Base-by-base conservation (phyloP, 2,797 vertebrate species). In the Pangasius larnaudii region DNA sequence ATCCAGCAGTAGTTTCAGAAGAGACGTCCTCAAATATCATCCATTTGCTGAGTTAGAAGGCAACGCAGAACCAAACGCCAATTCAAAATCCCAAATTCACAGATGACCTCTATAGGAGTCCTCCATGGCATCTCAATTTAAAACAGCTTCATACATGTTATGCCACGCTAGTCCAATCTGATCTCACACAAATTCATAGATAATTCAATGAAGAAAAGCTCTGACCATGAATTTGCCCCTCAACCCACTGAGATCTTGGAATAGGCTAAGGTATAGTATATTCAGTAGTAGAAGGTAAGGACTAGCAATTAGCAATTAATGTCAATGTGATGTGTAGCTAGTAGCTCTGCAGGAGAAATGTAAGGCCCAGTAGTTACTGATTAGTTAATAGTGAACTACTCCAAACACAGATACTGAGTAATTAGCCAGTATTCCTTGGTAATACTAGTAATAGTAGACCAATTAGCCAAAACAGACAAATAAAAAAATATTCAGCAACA, bases 1-100 rank as follows among this genome's bases (percentile, higher is more conserved):
- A 86, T 84, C 71, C 58, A 14, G 82, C 49, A 72, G 85, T 56
- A 78, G 89, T 90, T 87, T 78, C 63, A 84, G 85, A 89, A 77
- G 78, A 85, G 89, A 81, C 18, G 36, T 59, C 84, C n/a, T 33
- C 81, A 58, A 82, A 85, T 88, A 84, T 87, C 75, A 89, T 61
- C 56, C n/a, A 0, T 87, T 86, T 84, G 87, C 86, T n/a, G 53
- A 85, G 87, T 51, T 46, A 19, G 58, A 59, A 78, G 58, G 39
- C 24, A 67, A 69, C 79, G 79, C 56, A 86, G 85, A 75, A 51
- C 67, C 33, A 86, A 74, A 88, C 77, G 14, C 24, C 72, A 61
- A 86, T 85, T 61, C 71, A 30, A 33, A 42, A 39, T 58, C 81
- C 75, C 1, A 56, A 80, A 85, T 51, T 39, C 33, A 61, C 8